Percentiles rank a stretch among this genome's conserved stretches.
phyloP scores from a whole-genome alignment of 2,888 invertebrate genomes.

The Fragum sueziense region DNA sequence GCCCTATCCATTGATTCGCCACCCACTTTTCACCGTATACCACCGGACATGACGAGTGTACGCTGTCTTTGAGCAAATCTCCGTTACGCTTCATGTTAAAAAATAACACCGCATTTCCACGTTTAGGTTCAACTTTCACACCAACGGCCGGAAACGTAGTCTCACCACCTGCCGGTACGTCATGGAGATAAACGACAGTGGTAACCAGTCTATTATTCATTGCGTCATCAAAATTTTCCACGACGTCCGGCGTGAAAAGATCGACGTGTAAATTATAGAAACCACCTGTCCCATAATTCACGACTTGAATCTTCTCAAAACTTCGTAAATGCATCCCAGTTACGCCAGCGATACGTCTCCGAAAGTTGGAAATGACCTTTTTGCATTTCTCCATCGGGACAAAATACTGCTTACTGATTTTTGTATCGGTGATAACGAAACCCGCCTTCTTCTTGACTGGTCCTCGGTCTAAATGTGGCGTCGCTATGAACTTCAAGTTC shows the following conservation, averaged over 20 bases:
- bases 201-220: slow-evolving; percentile 12
- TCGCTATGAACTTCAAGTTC: background rate
- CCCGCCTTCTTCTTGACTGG: background rate
- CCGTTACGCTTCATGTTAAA: slow-evolving; percentile 18
- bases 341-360: background rate
- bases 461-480: background rate
- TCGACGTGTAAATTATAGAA: slow-evolving; percentile 18
- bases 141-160: slow-evolving; percentile 16
- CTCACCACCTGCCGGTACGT: slow-evolving; percentile 11
- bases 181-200: slow-evolving; percentile 1
- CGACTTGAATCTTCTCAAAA: slow-evolving; percentile 19
- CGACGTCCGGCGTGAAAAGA: background rate
- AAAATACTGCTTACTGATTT: slow-evolving; percentile 13
- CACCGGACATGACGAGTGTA: slow-evolving; percentile 17
- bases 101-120: slow-evolving; percentile 4
- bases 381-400: background rate
- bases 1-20: slow-evolving; percentile 12
- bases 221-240: background rate
- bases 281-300: slow-evolving; percentile 20
- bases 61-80: background rate
- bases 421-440: background rate
- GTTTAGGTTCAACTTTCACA: slow-evolving; percentile 1
- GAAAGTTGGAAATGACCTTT: background rate
- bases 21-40: slow-evolving; percentile 19
- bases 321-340: slow-evolving; percentile 6